These are phyloP conservation scores for Euclidia mi DNA, from an alignment of 2,888 invertebrate genomes.

Conservation along the genomic window DNA sequence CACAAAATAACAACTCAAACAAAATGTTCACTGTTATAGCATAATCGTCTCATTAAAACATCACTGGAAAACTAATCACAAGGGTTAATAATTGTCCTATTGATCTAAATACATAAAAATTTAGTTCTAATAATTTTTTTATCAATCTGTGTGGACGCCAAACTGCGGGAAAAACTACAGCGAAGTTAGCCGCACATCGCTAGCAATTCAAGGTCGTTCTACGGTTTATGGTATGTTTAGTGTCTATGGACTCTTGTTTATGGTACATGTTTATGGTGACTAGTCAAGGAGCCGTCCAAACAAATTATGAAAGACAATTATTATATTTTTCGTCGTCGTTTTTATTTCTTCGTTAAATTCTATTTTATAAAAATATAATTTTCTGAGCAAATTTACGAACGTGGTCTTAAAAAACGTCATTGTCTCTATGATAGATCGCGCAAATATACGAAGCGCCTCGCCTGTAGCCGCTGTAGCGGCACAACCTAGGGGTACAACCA, in stretches of 20 bases:
- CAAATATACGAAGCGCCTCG: too few relatives aligned
- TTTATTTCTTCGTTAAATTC: too few relatives aligned
- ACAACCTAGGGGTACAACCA: too few relatives aligned
- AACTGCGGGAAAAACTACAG: constrained; percentile 89
- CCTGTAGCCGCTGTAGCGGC: too few relatives aligned
- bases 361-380: too few relatives aligned
- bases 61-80: constrained; percentile 74
- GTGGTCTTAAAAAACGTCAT: too few relatives aligned
- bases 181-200: constrained; percentile 78
- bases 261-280: constrained; percentile 23
- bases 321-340: too few relatives aligned
- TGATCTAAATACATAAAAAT: constrained; percentile 86
- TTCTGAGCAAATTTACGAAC: too few relatives aligned
- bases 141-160: constrained; percentile 87
- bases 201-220: constrained; percentile 77
- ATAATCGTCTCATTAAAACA: constrained; percentile 75
- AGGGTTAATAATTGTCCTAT: constrained; percentile 65
- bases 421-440: too few relatives aligned
- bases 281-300: not conserved
- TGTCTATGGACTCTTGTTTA: constrained; percentile 54
- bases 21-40: constrained; percentile 78
- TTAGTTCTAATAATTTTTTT: constrained; percentile 75
- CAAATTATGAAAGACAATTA: too few relatives aligned
- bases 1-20: constrained; percentile 73
- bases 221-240: constrained; percentile 64